Evolutionary conservation across 2,888 invertebrate species (phyloP).

Genomic region (Tachina grossa): DNA sequence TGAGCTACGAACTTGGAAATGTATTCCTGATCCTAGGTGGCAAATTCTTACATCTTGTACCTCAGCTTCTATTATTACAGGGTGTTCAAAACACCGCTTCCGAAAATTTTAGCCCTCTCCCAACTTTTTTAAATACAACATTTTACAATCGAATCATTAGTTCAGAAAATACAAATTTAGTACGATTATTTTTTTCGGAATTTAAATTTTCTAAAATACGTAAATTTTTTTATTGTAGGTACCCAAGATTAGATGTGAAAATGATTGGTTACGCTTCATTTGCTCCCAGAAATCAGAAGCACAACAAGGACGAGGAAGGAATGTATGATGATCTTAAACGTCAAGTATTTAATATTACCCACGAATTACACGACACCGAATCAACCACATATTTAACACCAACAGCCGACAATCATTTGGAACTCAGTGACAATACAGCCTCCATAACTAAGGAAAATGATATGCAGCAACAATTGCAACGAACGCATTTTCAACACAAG

Average conservation of each 20-base stretch:
- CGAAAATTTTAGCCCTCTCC: too few relatives aligned
- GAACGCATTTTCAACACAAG: slow-evolving; percentile 60
- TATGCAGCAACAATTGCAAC: slow-evolving; percentile 62
- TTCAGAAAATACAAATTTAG: too few relatives aligned
- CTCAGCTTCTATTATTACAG: too few relatives aligned
- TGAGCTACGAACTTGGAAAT: too few relatives aligned
- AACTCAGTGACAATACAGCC: slow-evolving; percentile 68
- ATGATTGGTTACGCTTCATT: slow-evolving; percentile 77
- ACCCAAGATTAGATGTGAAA: slow-evolving; percentile 81
- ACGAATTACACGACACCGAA: slow-evolving; percentile 72
- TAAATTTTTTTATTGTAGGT: slow-evolving; percentile 73
- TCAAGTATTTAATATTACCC: slow-evolving; percentile 74
- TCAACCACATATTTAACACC: slow-evolving; percentile 78
- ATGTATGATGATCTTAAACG: slow-evolving; percentile 74
- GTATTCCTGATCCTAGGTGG: too few relatives aligned
- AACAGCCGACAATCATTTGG: slow-evolving; percentile 78
- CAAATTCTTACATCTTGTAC: too few relatives aligned
- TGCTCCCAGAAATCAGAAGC: slow-evolving; percentile 73
- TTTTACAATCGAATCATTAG: too few relatives aligned
- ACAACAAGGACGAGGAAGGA: slow-evolving; percentile 73
- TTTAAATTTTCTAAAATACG: too few relatives aligned
- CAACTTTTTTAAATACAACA: too few relatives aligned
- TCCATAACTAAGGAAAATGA: slow-evolving; percentile 67
- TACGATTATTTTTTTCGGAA: too few relatives aligned
- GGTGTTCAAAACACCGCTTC: too few relatives aligned